phyloP scores from a whole-genome alignment of 2,888 invertebrate genomes.

The Apantesis nais region DNA sequence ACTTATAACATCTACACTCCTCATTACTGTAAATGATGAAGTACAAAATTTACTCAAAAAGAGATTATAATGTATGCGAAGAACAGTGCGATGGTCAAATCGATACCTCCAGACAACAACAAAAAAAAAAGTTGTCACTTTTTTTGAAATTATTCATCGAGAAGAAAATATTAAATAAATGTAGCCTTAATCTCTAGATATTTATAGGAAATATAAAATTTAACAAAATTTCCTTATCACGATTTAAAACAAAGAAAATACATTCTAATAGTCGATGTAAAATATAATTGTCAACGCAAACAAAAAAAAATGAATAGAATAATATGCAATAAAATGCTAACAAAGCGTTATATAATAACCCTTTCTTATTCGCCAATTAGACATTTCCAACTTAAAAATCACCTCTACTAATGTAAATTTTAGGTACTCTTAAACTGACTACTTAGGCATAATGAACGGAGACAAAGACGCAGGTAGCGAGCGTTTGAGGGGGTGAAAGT shows the following conservation, averaged over 20 bases:
- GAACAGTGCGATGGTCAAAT: no score
- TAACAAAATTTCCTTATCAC: no score
- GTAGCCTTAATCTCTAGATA: background rate
- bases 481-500: slow-evolving; percentile 42
- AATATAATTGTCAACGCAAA: background rate
- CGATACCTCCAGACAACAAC: no score
- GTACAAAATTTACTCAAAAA: no score
- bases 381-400: background rate
- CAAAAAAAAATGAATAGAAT: background rate
- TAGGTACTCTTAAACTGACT: slow-evolving; percentile 50
- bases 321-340: background rate
- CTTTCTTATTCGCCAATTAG: background rate
- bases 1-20: no score
- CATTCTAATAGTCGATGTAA: background rate
- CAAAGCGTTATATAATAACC: background rate
- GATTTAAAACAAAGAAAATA: background rate
- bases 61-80: no score
- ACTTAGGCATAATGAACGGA: slow-evolving; percentile 67
- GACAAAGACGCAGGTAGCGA: slow-evolving; percentile 71
- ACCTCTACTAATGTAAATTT: slow-evolving; percentile 7
- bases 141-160: background rate
- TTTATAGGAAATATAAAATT: no score
- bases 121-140: background rate
- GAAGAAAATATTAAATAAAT: background rate
- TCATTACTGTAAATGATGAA: no score